phyloP scores from a whole-genome alignment of 2,888 invertebrate genomes.

The Idaea biselata region DNA sequence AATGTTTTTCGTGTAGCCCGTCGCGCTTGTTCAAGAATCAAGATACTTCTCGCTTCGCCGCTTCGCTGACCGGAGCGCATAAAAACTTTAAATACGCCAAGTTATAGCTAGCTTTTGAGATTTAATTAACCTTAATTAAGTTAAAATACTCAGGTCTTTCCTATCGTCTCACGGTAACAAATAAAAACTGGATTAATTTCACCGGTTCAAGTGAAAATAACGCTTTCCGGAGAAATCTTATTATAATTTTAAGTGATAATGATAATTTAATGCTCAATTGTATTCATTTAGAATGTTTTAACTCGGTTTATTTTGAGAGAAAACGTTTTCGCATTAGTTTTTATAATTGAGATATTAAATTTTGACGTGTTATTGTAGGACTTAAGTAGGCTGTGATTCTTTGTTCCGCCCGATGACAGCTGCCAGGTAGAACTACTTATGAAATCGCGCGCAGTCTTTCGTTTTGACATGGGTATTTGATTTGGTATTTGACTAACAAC shows the following conservation, averaged over 20 bases:
- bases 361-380: background rate
- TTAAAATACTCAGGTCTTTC: constrained; percentile 44
- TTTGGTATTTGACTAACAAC: background rate
- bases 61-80: constrained; percentile 27
- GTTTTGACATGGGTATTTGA: background rate
- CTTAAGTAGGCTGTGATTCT: background rate
- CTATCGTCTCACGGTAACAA: constrained; percentile 58
- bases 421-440: background rate
- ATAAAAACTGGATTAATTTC: constrained; percentile 45
- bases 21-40: constrained; percentile 16
- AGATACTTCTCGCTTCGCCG: constrained; percentile 30
- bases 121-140: constrained; percentile 73
- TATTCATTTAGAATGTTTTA: background rate
- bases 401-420: background rate
- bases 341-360: background rate
- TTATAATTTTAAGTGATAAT: constrained; percentile 19
- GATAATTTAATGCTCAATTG: constrained; percentile 1
- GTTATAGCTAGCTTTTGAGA: constrained; percentile 32
- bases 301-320: background rate
- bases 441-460: background rate
- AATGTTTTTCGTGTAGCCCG: constrained; percentile 1
- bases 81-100: constrained; percentile 23
- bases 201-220: constrained; percentile 30
- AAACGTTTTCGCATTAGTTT: background rate
- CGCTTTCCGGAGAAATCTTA: constrained; percentile 32